Base-by-base conservation (phyloP, 2,113 vertebrate genomes). In the Muscicapa adusta region DNA sequence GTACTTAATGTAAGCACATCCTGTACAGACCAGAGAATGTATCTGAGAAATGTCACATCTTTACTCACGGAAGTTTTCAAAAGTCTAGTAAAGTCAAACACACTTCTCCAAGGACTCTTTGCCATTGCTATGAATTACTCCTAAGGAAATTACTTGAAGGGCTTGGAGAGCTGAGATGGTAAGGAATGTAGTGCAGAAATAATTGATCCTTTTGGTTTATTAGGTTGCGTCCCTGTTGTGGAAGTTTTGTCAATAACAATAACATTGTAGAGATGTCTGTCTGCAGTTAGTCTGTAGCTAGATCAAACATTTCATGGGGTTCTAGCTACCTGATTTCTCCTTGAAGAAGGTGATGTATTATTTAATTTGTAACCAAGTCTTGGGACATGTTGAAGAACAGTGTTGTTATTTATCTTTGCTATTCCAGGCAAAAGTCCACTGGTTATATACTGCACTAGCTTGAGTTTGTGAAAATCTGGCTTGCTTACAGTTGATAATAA, bases 291-390 rank as follows among this genome's bases (percentile, higher is more conserved):
- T 82, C 78, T 91, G 67, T 86, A 74, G 91, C 82, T 83, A 74
- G 89, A 93, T 96, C 79, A 95, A 88, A 93, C 68, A 29, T 54
- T 95, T 74, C 48, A 17, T 71, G 15, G 76, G 85, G 82, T 71
- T 94, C 78, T 72, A 88, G 63, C 58, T 80, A 74, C 12, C 8
- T 89, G 93, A 84, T 80, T 94, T 97, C 96, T 94, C 89, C 95
- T 96, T 95, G 96, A 94, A 84, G 72, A 83, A 92, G 84, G 72
- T 96, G 76, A 94, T 96, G 62, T 92, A 89, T 97, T 97, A 93
- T 96, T 97, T 97, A 97, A 95, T 95, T 95, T 87, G 61, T 95
- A 95, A 74, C 56, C 56, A 85, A 94, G 91, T 91, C 77, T 53
- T n/a, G 18, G 89, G 81, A 83, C 58, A 62, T 97, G 85, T 85